These are phyloP conservation scores for Heliconius sara DNA, from an alignment of 2,888 invertebrate species.

Conservation along the genomic window DNA sequence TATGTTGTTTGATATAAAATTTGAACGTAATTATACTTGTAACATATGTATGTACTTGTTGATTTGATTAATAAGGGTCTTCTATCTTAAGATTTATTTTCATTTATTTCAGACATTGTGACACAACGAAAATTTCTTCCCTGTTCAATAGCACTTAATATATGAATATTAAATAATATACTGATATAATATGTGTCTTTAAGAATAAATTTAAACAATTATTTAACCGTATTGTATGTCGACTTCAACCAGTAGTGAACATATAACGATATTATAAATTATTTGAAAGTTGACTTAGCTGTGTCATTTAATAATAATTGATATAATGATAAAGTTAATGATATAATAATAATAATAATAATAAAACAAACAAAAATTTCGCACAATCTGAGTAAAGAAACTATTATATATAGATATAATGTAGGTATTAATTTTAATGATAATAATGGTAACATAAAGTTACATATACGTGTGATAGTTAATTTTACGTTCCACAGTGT, in stretches of 20 bases:
- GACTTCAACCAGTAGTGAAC: slow-evolving; percentile 66
- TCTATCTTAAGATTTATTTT: slow-evolving; percentile 59
- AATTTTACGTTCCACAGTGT: slow-evolving; percentile 52
- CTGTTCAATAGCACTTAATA: slow-evolving; percentile 63
- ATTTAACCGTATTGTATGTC: slow-evolving; percentile 62
- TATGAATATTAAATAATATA: slow-evolving; percentile 63
- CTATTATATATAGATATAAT: slow-evolving; percentile 72
- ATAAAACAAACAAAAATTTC: slow-evolving; percentile 75
- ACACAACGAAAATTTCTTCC: slow-evolving; percentile 72
- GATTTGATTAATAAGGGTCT: slow-evolving; percentile 79
- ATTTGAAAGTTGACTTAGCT: slow-evolving; percentile 74
- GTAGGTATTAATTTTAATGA: slow-evolving; percentile 62
- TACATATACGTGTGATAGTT: slow-evolving; percentile 58
- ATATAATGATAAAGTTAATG: slow-evolving; percentile 61
- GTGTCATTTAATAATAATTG: slow-evolving; percentile 68
- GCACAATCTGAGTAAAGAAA: slow-evolving; percentile 81
- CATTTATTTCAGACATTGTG: slow-evolving; percentile 56
- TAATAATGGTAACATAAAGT: slow-evolving; percentile 59
- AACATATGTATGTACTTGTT: slow-evolving; percentile 79
- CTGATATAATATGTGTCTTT: slow-evolving; percentile 80
- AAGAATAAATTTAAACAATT: slow-evolving; percentile 62
- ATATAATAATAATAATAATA: slow-evolving; percentile 56
- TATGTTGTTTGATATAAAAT: slow-evolving; percentile 74
- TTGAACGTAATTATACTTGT: slow-evolving; percentile 72
- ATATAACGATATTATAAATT: slow-evolving; percentile 53